Evolutionary conservation across 1,140 invertebrate species (phyloP).

Genomic region (Drosophila tropicalis): DNA sequence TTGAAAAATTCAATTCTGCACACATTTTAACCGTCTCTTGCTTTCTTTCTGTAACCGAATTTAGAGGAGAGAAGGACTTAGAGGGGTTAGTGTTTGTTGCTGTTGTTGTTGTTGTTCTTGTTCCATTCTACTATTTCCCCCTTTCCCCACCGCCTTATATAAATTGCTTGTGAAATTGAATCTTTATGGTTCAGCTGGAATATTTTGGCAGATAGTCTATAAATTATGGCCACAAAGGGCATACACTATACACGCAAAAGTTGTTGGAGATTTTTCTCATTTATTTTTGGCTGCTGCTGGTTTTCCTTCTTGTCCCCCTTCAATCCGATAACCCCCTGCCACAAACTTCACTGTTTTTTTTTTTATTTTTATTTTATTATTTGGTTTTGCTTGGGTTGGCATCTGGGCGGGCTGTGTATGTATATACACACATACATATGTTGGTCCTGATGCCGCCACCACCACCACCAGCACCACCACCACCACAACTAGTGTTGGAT

Average conservation of each 20-base stretch:
- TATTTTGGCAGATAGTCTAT: conserved; percentile 82
- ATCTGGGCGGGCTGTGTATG: not conserved
- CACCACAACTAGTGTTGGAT: not conserved
- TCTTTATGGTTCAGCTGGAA: conserved; percentile 82
- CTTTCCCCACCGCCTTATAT: conserved; percentile 46
- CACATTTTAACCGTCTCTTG: not conserved
- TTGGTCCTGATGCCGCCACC: not conserved
- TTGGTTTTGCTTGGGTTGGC: not conserved
- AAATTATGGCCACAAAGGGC: conserved; percentile 81
- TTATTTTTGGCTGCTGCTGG: conserved; percentile 7
- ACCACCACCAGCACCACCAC: too few species aligned
- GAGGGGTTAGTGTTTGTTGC: too few species aligned
- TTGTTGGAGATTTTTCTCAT: conserved; percentile 47
- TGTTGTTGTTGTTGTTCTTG: too few species aligned
- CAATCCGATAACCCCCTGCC: not conserved
- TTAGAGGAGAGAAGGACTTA: not conserved
- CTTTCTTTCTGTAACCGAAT: not conserved
- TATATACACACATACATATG: conserved; percentile 42
- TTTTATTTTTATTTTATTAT: conserved; percentile 5
- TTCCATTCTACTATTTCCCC: too few species aligned
- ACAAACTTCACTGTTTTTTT: conserved; percentile 20
- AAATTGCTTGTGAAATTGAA: conserved; percentile 82
- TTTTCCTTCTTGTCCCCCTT: not conserved
- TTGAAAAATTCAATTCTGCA: conserved; percentile 7
- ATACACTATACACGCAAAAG: conserved; percentile 57